These are phyloP conservation scores for Danionella cerebrum DNA, from an alignment of 2,113 vertebrate species.

Conservation along the genomic window DNA sequence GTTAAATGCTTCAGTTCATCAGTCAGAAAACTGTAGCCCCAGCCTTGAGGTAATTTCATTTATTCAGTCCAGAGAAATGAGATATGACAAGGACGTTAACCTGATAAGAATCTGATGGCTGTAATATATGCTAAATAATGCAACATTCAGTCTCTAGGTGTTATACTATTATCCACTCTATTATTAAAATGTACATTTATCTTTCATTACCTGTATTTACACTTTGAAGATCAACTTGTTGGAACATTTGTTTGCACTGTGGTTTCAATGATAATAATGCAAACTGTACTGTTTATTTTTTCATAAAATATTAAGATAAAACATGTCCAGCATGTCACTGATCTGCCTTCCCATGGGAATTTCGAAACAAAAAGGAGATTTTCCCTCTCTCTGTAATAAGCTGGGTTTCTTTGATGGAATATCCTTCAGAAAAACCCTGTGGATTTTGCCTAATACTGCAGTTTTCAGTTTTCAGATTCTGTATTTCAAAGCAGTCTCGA, in stretches of 20 bases:
- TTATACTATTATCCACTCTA: constrained; percentile 47
- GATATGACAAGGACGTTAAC: constrained; percentile 28
- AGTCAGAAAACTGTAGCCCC: constrained; percentile 16
- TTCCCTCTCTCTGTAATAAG: not conserved
- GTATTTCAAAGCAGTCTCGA: constrained; percentile 26
- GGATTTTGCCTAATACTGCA: constrained; percentile 30
- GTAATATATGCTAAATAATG: constrained; percentile 62
- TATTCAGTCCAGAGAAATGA: constrained; percentile 5
- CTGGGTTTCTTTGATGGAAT: constrained; percentile 26
- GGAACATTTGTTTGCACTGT: not conserved
- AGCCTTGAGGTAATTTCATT: constrained; percentile 6
- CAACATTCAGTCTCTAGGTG: not conserved
- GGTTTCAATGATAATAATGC: constrained; percentile 7
- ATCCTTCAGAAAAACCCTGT: not conserved
- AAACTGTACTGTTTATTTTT: not conserved
- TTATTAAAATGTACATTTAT: constrained; percentile 47
- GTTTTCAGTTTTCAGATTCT: constrained; percentile 29
- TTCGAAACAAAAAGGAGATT: constrained; percentile 5
- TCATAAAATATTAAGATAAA: not conserved
- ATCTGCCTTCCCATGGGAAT: not conserved
- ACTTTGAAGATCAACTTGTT: constrained; percentile 2
- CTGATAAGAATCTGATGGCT: constrained; percentile 41
- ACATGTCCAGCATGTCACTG: not conserved
- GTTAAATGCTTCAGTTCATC: constrained; percentile 1
- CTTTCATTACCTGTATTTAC: constrained; percentile 25